Evolutionary conservation across 2,113 vertebrate species (phyloP).

Genomic region (Syrrhaptes paradoxus): DNA sequence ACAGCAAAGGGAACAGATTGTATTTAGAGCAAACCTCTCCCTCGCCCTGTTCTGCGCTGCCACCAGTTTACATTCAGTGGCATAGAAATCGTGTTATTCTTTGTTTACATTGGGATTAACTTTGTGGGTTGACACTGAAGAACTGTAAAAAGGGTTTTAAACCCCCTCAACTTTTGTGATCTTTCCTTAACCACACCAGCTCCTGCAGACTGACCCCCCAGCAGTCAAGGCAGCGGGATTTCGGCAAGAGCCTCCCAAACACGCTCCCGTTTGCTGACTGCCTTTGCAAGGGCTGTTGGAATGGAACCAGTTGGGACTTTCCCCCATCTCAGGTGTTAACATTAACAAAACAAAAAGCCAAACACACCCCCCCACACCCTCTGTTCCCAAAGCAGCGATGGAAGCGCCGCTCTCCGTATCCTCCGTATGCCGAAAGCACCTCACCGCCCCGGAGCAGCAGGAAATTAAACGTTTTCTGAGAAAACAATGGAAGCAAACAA

Average conservation of each 20-base stretch:
- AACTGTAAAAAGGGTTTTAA: slow-evolving; percentile 63
- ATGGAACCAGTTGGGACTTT: background rate
- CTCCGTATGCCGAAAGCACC: rapidly evolving
- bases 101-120: slow-evolving; percentile 73
- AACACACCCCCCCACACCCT: no score
- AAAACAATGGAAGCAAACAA: background rate
- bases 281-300: background rate
- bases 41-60: background rate
- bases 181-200: slow-evolving; percentile 53
- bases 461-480: background rate
- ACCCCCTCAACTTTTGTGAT: slow-evolving; percentile 54
- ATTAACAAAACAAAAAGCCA: background rate
- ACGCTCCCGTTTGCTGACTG: background rate
- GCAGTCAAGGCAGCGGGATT: background rate
- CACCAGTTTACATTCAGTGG: slow-evolving; percentile 57
- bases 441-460: background rate
- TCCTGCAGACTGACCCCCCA: slow-evolving; percentile 32
- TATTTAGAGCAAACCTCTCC: slow-evolving; percentile 24
- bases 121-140: slow-evolving; percentile 61
- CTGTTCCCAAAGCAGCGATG: background rate
- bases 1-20: background rate
- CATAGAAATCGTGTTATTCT: slow-evolving; percentile 49
- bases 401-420: background rate
- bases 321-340: background rate
- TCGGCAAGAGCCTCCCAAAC: background rate